phyloP scores from a whole-genome alignment of 2,113 vertebrate species.

The Petromus typicus region DNA sequence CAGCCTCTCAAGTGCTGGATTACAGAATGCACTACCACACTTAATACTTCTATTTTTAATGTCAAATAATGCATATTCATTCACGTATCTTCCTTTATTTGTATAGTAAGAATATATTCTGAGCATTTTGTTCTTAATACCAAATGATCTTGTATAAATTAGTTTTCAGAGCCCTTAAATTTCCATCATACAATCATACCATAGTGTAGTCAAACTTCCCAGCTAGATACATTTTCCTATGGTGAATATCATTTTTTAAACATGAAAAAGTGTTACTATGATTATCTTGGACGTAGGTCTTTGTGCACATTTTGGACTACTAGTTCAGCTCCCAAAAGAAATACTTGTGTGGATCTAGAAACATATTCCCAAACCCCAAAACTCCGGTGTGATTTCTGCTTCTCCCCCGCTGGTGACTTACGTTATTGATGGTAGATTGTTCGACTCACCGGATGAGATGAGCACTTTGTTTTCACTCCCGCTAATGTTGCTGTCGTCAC shows the following conservation, averaged over 20 bases:
- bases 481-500: neutral
- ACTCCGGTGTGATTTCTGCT: neutral
- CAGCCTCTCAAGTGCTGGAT: neutral
- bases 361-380: neutral
- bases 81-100: neutral
- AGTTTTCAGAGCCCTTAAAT: neutral
- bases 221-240: neutral
- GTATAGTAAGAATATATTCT: neutral
- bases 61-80: neutral
- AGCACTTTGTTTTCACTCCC: neutral
- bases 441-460: neutral
- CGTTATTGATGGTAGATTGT: neutral
- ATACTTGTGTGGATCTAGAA: neutral
- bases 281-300: neutral
- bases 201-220: neutral
- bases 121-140: neutral
- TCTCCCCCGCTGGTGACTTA: accelerated
- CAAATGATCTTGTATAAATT: neutral
- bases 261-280: neutral
- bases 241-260: neutral
- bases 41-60: neutral
- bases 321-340: neutral
- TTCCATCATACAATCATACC: neutral
- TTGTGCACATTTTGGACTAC: neutral
- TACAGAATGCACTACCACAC: neutral